Base-by-base conservation (phyloP, 2,113 vertebrate genomes). In the Dasyprocta punctata region DNA sequence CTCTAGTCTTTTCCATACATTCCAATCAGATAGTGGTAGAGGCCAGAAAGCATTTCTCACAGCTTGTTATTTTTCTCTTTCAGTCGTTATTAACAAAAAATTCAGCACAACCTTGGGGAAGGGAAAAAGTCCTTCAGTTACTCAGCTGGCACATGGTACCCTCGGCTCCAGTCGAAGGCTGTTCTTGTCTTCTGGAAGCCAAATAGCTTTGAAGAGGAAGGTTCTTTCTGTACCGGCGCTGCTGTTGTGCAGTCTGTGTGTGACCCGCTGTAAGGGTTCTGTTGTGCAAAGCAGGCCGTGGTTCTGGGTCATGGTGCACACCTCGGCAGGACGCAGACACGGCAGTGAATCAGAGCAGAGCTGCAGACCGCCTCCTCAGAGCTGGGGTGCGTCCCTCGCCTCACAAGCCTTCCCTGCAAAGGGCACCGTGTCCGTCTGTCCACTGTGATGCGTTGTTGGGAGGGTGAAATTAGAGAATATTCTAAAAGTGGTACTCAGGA, bases 101-200 rank as follows among this genome's bases (percentile, higher is more conserved):
- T 47, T 60, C 54, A 38, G 87, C 90, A 93, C 61, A 93, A 81
- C 73, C 60, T 56, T 71, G 30, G 82, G 95, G 67, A 92, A 95
- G 96, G 44, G 90, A 2, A 93, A 1, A 95, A 94, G 77, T 36
- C 52, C 7, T 28, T 65, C 67, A 91, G 20, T 97, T 98, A 41
- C 41, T 97, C 28, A 5, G 20, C 69, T 85, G 90, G 26, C 88
- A 24, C 19, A 5, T 5, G 12, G 22, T 17, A 75, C 33, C 13
- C 49, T 87, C 65, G 84, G 63, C 67, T 95, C 58, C 20, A 93
- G 78, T 19, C 36, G 3, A 65, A 86, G 89, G 56, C 75, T 97
- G 30, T 69, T 65, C 69, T 58, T 86, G 41, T 92, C 20, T 95
- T 91, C 86, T 65, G 90, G 47, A 94, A 97, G 22, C 0, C 36